Base-by-base conservation (phyloP, 2,113 vertebrate species). In the Rhea americana region DNA sequence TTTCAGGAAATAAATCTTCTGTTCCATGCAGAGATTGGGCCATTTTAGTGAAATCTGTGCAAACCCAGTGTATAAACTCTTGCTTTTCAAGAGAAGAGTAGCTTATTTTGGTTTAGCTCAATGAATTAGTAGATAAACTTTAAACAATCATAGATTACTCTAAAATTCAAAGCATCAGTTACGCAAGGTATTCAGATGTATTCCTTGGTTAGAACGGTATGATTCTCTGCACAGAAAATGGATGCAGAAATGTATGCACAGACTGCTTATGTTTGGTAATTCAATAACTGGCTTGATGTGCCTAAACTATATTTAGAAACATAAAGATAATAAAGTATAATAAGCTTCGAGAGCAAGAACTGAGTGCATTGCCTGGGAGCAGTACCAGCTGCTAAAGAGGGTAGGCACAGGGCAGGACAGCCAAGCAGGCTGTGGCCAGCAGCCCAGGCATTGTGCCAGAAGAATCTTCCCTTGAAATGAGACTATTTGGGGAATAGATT, bases 381-480 rank as follows among this genome's bases (percentile, higher is more conserved):
- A 90, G 75, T 65, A 95, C 47, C 95, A 96, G 93, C 91, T 95
- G 91, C 90, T 91, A 2, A 65, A 88, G 73, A 61, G 70, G 58
- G 76, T 65, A 20, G 56, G 82, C 68, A 66, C 68, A 77, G 91
- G 91, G 76, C 94, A 91, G 81, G 51, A 79, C 87, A 95, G 72
- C 59, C 89, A 92, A 74, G 61, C 84, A 89, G 72, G 82, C 94
- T 90, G 85, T 67, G 61, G 82, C 87, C 87, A 92, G 61, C 47
- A 93, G 90, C 70, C 76, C 77, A 93, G 95, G 90, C 90, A 82
- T 50, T 7, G 2, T 94, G 94, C 94, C 96, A 94, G 41, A 90
- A 85, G 35, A 91, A 91, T 90, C 92, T 48, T 95, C 45, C 66
- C 83, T 73, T 91, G 93, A 92, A 95, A 95, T 95, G 61, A 90